Base-by-base conservation (phyloP, 2,113 vertebrate species). In the Caranx melampygus region DNA sequence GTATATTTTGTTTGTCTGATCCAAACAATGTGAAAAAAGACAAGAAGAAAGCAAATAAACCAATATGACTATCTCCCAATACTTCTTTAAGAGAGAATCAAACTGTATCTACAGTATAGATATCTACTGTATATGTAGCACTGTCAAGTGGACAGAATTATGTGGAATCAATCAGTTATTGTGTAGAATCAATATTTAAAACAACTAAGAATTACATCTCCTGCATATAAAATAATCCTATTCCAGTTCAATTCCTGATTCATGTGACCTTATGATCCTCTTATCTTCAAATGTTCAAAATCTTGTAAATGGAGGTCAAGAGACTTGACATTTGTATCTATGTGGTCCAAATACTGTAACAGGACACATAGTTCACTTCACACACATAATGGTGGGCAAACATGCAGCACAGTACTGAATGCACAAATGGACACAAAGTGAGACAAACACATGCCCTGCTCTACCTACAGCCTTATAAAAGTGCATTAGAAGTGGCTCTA, bases 401-500 rank as follows among this genome's bases (percentile, higher is more conserved):
- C 76, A 72, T 14, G 21, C 34, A 33, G 35, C 42, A 37, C 9
- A 40, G n/a, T 0, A 26, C 70, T 57, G 60, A 55, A 68, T 2
- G 65, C 33, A 74, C 57, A 76, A 68, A 87, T 84, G 69, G 57
- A 76, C 49, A 40, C 20, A 66, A 35, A 65, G 61, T 18, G 37
- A 68, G 31, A 66, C 37, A 72, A 40, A 61, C 58, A 45, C 63
- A 80, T 73, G 35, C 3, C 11, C 49, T 35, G 64, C 73, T 74
- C 68, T 45, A 57, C 42, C 78, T 49, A 35, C 60, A 14, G 73
- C 59, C 8, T 49, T 82, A 57, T 21, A 61, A 52, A 72, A 85
- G 79, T 42, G 69, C 79, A 85, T 83, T 67, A 82, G 67, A 71
- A 67, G 60, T 31, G 33, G 54, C 60, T 76, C 33, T 34, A 35